Evolutionary conservation across 2,797 vertebrate genomes (phyloP), one percentile per base, ranked within the genome.

Genomic region (Denticeps clupeoides): DNA sequence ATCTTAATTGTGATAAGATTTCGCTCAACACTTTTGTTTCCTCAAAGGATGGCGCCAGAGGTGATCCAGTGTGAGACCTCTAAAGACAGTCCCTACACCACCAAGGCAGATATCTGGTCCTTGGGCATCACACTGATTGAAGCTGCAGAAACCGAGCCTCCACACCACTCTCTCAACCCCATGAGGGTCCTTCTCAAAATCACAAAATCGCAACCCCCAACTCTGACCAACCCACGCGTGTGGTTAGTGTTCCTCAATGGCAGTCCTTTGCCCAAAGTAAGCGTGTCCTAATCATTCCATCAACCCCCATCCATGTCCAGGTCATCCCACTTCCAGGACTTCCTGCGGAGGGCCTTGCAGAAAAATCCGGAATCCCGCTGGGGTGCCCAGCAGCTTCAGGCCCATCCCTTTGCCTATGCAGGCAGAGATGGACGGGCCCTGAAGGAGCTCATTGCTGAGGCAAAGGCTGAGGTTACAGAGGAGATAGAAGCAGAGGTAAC

Each of bases 111-210:
- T 51, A 66, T 84, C 53, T 84, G 82, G 82, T 84, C 82, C 0
- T 64, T 82, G 55, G 82, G 82, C 23, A 75, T 84, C 53, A 84
- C 79, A 0, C 66, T 84, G 49, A 81, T 82, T 0, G 80, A 82
- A 63, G 62, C 78, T 45, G 82, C 82, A 0, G 80, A 82, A 67
- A 78, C 73, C 73, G 78, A 82, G 29, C 82, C 82, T 1, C 82
- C 82, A 11, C 59, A 80, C 53, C 80, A 82, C 1, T 75, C 76
- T 9, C 72, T 84, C 51, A 82, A 78, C 51, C 82, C 82, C 2
- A 80, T 81, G 52, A 71, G 80, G 13, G 80, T 82, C 15, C 61
- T 84, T 55, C 64, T 84, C 46, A 82, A 74, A 55, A 81, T 84
- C 43, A 22, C 76, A 55, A 82, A 81, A 58, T 73, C 77, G 8